Percentiles rank a stretch among this genome's conserved stretches.
These are phyloP conservation scores for Pseudomyrmex dendroicus DNA, from an alignment of 1,140 invertebrate genomes.

Conservation along the genomic window DNA sequence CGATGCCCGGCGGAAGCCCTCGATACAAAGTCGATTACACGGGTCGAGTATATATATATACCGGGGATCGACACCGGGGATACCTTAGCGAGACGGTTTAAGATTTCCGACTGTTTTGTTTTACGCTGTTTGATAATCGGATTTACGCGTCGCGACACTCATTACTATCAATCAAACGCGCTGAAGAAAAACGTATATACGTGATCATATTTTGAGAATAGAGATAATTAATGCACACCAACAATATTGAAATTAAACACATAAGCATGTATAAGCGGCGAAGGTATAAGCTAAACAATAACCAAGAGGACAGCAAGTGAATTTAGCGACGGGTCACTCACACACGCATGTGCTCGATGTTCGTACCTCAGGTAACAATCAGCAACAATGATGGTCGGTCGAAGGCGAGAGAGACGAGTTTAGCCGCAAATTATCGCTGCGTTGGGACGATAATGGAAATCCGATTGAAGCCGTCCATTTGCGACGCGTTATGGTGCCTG, in stretches of 20 bases:
- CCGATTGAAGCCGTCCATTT: constrained; percentile 78
- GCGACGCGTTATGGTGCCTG: constrained; percentile 71
- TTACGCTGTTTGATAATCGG: constrained; percentile 31
- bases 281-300: no score
- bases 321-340: not conserved
- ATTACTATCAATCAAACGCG: not conserved
- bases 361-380: constrained; percentile 44
- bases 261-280: no score
- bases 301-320: constrained; percentile 9
- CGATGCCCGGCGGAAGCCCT: constrained; percentile 17
- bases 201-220: not conserved
- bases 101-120: constrained; percentile 15
- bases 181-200: not conserved
- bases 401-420: constrained; percentile 69
- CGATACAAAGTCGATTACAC: constrained; percentile 50
- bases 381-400: constrained; percentile 64
- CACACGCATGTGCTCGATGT: constrained; percentile 1
- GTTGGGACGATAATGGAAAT: constrained; percentile 80
- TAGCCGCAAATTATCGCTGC: constrained; percentile 79
- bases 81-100: constrained; percentile 21
- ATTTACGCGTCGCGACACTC: constrained; percentile 14
- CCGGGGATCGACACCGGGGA: constrained; percentile 4
- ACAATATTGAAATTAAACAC: no score
- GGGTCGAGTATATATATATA: not conserved
- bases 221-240: no score